phyloP scores from a whole-genome alignment of 2,888 invertebrate species.

The Crioceris asparagi region DNA sequence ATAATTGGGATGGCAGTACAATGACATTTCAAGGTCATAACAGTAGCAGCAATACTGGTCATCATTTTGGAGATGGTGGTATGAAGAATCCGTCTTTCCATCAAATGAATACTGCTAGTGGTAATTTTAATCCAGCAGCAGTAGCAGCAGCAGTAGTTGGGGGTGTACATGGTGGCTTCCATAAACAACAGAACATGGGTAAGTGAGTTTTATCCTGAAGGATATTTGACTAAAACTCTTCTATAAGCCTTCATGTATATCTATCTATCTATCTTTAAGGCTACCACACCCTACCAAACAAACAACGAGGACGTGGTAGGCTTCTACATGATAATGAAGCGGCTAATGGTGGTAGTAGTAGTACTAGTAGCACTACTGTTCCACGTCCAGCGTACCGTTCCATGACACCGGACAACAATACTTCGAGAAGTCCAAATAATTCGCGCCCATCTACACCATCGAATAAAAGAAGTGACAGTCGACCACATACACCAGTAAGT shows the following conservation, averaged over 20 bases:
- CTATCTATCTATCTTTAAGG: no score
- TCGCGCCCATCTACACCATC: slow-evolving; percentile 17
- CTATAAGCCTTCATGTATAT: no score
- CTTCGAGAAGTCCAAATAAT: not conserved
- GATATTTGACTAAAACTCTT: no score
- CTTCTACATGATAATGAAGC: slow-evolving; percentile 45
- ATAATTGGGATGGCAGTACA: slow-evolving; percentile 45
- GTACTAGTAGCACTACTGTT: no score
- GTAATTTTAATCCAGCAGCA: no score
- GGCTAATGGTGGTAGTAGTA: no score
- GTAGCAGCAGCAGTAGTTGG: slow-evolving; percentile 12
- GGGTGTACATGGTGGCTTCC: slow-evolving; percentile 5
- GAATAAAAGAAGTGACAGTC: slow-evolving; percentile 19
- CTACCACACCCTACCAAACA: slow-evolving; percentile 52
- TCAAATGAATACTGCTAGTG: no score
- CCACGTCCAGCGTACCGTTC: no score
- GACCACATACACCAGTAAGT: no score
- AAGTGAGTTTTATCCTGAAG: no score
- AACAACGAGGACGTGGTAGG: slow-evolving; percentile 42
- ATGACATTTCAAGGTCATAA: slow-evolving; percentile 22
- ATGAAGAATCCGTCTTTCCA: slow-evolving; percentile 16
- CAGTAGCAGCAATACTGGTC: slow-evolving; percentile 23
- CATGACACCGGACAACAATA: not conserved
- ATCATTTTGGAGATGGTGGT: no score
- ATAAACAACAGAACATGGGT: not conserved